Conservation (phyloP, 2,888 invertebrate genomes). For the Tenthredo mesomela region DNA sequence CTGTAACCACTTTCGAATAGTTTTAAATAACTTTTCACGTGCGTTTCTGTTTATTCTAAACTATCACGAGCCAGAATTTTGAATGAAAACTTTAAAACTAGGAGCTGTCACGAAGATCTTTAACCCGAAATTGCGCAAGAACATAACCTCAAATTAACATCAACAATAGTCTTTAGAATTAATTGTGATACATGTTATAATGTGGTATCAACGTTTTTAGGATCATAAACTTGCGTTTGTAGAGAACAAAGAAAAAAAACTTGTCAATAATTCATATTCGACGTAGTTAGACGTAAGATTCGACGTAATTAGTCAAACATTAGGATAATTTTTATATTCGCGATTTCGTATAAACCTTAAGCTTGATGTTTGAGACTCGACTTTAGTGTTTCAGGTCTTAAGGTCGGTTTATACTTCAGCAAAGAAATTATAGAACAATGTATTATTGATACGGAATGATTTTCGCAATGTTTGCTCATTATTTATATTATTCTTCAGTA, state of each 20-base stretch:
- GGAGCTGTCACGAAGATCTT: constrained; percentile 12
- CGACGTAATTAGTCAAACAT: neutral
- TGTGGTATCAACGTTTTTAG: neutral
- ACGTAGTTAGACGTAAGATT: neutral
- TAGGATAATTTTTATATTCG: neutral
- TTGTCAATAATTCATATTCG: neutral
- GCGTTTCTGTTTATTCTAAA: neutral
- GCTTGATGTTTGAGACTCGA: neutral
- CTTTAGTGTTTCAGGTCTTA: neutral
- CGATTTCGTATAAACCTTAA: neutral
- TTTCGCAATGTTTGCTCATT: no score
- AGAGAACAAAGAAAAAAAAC: neutral
- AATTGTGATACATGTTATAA: neutral
- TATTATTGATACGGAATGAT: no score
- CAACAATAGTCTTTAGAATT: neutral
- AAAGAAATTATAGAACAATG: neutral
- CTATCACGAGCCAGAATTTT: neutral
- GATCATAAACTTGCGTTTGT: neutral
- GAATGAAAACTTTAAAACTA: neutral
- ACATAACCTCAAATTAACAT: constrained; percentile 30
- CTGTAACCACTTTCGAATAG: neutral
- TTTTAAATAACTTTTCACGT: neutral
- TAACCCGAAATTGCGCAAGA: constrained; percentile 29
- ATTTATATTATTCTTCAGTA: no score
- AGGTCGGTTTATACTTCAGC: neutral